phyloP scores from a whole-genome alignment of 2,113 vertebrate species.

The Dasyornis broadbenti region DNA sequence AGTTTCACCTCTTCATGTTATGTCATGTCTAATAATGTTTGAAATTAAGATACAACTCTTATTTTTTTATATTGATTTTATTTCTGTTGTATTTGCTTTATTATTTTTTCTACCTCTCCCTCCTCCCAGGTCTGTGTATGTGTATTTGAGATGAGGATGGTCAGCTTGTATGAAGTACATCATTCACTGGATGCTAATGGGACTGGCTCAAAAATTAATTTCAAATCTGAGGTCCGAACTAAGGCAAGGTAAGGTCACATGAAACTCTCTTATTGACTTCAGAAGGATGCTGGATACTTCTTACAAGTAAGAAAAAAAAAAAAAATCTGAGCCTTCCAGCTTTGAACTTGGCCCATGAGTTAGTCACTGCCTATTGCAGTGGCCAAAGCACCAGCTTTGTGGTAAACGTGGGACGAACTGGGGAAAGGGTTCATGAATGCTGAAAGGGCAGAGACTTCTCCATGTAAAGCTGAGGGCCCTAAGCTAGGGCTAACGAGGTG shows the following conservation, averaged over 20 bases:
- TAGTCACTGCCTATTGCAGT: background rate
- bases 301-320: background rate
- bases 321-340: background rate
- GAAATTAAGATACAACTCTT: background rate
- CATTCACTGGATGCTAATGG: background rate
- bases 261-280: background rate
- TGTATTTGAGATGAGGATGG: background rate
- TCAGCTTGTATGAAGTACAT: background rate
- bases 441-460: background rate
- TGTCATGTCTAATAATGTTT: background rate
- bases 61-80: background rate
- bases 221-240: background rate
- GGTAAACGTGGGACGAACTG: accelerated
- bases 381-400: background rate
- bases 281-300: background rate
- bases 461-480: background rate
- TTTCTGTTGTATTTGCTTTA: background rate
- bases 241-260: background rate
- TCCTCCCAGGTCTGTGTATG: background rate
- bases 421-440: background rate
- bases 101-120: background rate
- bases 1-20: background rate
- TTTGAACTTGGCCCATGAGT: background rate
- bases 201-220: background rate
- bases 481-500: background rate